Conservation (phyloP, 1,140 invertebrate genomes). For the Drosophila eugracilis region DNA sequence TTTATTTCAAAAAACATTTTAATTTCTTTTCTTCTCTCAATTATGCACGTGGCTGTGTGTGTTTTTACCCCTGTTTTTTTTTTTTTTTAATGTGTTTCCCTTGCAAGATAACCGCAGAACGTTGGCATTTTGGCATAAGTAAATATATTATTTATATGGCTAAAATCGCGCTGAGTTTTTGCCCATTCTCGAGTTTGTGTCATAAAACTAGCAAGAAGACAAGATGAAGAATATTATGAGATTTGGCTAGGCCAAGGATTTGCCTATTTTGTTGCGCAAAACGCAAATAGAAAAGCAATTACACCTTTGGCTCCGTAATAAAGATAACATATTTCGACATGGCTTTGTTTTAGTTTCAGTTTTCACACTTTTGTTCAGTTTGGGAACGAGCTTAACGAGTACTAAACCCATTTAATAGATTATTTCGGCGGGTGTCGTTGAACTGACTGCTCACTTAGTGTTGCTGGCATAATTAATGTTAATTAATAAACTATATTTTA, state of each 20-base stretch:
- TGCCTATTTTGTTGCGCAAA: not conserved
- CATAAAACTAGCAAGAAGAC: slow-evolving; percentile 33
- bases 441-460: not conserved
- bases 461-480: slow-evolving; percentile 7
- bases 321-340: slow-evolving; percentile 2
- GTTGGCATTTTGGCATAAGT: slow-evolving; percentile 6
- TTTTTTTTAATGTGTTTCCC: too few relatives aligned
- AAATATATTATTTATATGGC: too few relatives aligned
- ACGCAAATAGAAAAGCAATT: slow-evolving; percentile 37
- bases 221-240: slow-evolving; percentile 21
- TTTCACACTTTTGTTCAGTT: not conserved
- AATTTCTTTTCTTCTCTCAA: slow-evolving; percentile 8
- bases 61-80: too few relatives aligned
- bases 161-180: slow-evolving; percentile 5
- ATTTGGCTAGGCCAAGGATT: not conserved
- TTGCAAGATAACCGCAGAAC: slow-evolving; percentile 13
- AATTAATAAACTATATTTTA: slow-evolving; percentile 8
- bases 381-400: not conserved
- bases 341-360: not conserved
- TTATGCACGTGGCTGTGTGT: slow-evolving; percentile 18
- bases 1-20: slow-evolving; percentile 22
- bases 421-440: not conserved
- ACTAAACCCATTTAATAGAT: slow-evolving; percentile 2
- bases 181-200: slow-evolving; percentile 21
- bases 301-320: slow-evolving; percentile 28